A percentile compares a stretch with the other conserved stretches of the same genome.
Evolutionary conservation across 2,113 vertebrate species (phyloP).

Genomic region (Actenoides hombroni): DNA sequence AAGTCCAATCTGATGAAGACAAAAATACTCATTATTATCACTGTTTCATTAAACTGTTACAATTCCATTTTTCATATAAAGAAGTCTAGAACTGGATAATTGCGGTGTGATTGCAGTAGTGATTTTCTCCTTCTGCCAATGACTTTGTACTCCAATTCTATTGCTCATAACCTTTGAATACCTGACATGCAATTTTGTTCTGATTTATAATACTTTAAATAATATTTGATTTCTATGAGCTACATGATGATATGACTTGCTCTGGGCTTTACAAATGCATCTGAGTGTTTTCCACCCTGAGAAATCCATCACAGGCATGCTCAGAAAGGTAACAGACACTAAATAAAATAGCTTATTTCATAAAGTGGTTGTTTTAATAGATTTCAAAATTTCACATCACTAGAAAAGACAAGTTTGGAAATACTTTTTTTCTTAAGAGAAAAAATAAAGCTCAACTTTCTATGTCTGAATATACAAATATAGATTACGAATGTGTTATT

Average conservation of each 20-base stretch:
- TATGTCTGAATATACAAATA: background rate
- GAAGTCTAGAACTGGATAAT: constrained; percentile 23
- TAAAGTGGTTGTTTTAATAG: background rate
- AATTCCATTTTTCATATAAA: constrained; percentile 36
- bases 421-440: background rate
- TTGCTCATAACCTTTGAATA: constrained; percentile 50
- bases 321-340: background rate
- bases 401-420: background rate
- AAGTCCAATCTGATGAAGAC: constrained; percentile 10
- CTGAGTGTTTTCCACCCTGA: background rate
- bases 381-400: background rate
- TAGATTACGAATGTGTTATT: background rate
- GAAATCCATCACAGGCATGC: background rate
- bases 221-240: constrained; percentile 43
- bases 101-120: constrained; percentile 4
- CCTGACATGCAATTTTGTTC: constrained; percentile 49
- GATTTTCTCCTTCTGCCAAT: constrained; percentile 51
- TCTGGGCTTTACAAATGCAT: background rate
- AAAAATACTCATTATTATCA: constrained; percentile 26
- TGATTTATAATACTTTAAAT: constrained; percentile 54
- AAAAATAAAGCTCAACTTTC: background rate
- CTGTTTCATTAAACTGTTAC: constrained; percentile 38
- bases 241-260: background rate
- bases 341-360: background rate
- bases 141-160: constrained; percentile 12